Base-by-base conservation (phyloP, 2,888 invertebrate species). In the Campopleginae sp. region DNA sequence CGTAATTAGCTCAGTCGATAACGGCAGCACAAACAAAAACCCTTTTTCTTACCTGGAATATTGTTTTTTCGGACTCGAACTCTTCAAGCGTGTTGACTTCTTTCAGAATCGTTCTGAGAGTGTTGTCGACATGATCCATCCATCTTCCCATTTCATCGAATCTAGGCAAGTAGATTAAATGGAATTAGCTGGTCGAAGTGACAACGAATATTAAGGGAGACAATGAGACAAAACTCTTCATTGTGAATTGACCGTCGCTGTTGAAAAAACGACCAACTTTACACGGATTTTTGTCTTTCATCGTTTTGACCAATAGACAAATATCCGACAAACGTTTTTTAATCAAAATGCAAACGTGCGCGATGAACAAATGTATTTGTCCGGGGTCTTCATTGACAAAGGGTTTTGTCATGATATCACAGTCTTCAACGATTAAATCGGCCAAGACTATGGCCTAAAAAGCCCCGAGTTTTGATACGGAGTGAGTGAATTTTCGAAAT, bases 91-190 rank as follows among this genome's bases (percentile, higher is more conserved):
- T 96, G 86, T 97, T 96, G 0, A 98, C 96, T 92, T 98, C 98
- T 85, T 97, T 96, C 12, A 98, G 96, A 88, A 99, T 97, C 87
- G 96, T 97, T 90, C 97, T 96, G 91, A 98, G 95, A 14, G 97
- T 97, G 80, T 95, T 95, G 91, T 98, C 98, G 0, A 98, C 98
- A 63, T 96, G 96, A 89, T 98, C 97, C 98, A 99, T 98, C 98
- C 98, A 99, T 48, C 95, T 94, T 31, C 96, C 96, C 96, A 99
- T 98, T 89, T 97, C 97, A 61, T 95, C 95, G 92, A 97, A 97
- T 89, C 95, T 95, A 88, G 27, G 87, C 0, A 38, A 63, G 58
- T 12, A 33, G 27, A 61, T n/a, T 19, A 33, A 51, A 51, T 51
- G 2, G 54, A 38, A 72, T 58, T 10, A 42, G 48, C n/a, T 31